Evolutionary conservation across 2,797 vertebrate genomes (phyloP).

Genomic region (Cossypha heuglini): DNA sequence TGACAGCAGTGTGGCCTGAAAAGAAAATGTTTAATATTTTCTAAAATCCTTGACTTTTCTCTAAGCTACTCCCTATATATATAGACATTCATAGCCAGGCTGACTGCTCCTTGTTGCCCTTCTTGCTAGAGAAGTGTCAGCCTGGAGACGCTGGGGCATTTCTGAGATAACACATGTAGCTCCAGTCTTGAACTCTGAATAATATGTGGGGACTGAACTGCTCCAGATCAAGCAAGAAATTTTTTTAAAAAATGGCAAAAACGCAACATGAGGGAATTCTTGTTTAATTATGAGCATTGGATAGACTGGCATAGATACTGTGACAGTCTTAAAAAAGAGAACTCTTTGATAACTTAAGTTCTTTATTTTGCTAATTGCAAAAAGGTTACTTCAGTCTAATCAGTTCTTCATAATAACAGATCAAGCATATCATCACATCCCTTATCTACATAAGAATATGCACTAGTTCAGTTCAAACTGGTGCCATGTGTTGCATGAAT

Average conservation of each 20-base stretch:
- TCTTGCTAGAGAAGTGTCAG: neutral
- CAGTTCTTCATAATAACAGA: neutral
- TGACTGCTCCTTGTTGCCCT: neutral
- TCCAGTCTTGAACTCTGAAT: neutral
- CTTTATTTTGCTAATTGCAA: neutral
- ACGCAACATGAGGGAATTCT: neutral
- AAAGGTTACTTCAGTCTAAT: neutral
- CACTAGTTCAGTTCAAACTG: neutral
- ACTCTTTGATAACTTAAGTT: neutral
- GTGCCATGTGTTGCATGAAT: neutral
- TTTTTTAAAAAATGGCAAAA: fast-evolving
- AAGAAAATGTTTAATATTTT: neutral
- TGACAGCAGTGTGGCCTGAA: neutral
- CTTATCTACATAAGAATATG: neutral
- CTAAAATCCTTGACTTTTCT: neutral
- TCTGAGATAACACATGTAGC: neutral
- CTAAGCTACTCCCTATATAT: neutral
- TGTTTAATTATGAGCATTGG: neutral
- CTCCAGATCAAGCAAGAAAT: neutral
- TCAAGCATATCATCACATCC: neutral
- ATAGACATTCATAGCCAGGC: neutral
- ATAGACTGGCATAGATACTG: neutral
- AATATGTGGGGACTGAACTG: neutral
- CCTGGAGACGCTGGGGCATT: neutral
- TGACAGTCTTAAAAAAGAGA: neutral